A percentile compares a stretch with the other conserved stretches of the same genome.
Evolutionary conservation across 2,888 invertebrate species (phyloP).

Genomic region (Liodrosophila aerea): DNA sequence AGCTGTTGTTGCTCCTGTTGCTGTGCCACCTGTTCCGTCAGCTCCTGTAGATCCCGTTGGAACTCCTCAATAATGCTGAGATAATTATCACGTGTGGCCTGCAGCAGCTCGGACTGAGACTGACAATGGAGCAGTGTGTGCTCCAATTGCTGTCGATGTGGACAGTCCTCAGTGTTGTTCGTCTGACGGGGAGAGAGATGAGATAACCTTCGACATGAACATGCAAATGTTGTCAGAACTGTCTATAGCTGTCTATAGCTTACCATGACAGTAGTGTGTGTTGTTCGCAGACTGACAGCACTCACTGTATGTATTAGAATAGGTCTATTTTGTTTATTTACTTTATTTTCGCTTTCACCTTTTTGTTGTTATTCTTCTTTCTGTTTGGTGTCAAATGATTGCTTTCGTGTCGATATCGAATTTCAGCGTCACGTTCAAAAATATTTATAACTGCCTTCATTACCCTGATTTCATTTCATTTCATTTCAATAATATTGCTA

Average conservation of each 20-base stretch:
- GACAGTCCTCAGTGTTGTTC: conserved; percentile 58
- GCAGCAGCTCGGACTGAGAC: conserved; percentile 53
- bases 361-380: conserved; percentile 19
- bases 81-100: conserved; percentile 75
- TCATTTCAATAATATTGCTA: conserved; percentile 75
- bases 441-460: conserved; percentile 65
- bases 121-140: conserved; percentile 65
- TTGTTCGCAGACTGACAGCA: conserved; percentile 24
- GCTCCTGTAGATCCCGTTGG: conserved; percentile 76
- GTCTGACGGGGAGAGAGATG: conserved; percentile 37
- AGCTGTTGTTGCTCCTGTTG: conserved; percentile 62
- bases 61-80: conserved; percentile 80
- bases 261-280: conserved; percentile 53
- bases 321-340: conserved; percentile 36
- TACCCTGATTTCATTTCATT: conserved; percentile 63
- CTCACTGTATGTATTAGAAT: conserved; percentile 18
- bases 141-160: conserved; percentile 65
- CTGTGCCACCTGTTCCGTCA: conserved; percentile 78
- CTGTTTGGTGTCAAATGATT: conserved; percentile 37
- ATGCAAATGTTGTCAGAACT: not conserved
- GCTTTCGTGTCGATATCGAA: conserved; percentile 53
- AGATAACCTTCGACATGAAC: too few relatives aligned
- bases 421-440: conserved; percentile 40
- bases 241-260: conserved; percentile 21
- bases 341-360: too few relatives aligned